A percentile compares a stretch with the other conserved stretches of the same genome.
Conservation (phyloP, 2,888 invertebrate species). For the Himalopsyche anomala region DNA sequence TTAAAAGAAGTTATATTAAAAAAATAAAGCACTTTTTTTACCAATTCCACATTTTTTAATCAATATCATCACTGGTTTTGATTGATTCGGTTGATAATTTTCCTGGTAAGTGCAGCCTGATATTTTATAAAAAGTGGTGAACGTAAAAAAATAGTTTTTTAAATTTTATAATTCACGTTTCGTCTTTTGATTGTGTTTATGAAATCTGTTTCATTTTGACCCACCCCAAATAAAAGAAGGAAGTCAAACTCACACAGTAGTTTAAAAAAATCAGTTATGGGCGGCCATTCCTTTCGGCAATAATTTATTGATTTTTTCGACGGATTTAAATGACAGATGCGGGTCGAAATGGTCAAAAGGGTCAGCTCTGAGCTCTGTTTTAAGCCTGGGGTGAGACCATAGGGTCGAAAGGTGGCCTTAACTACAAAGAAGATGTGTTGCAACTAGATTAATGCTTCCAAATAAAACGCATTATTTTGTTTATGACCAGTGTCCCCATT, state of each 20-base stretch:
- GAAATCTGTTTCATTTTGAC: not conserved
- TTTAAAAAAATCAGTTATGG: constrained; percentile 32
- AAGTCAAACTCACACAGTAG: constrained; percentile 24
- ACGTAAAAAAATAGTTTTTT: too few relatives aligned
- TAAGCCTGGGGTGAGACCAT: constrained; percentile 60
- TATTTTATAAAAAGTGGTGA: too few relatives aligned
- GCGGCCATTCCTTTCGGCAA: constrained; percentile 21
- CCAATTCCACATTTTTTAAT: too few relatives aligned
- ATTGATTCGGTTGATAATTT: too few relatives aligned
- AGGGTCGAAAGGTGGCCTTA: constrained; percentile 49
- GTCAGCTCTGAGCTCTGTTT: constrained; percentile 64
- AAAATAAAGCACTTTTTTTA: too few relatives aligned
- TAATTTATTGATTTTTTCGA: constrained; percentile 64
- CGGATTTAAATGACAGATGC: constrained; percentile 66
- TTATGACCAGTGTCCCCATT: constrained; percentile 12
- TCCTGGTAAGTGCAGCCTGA: too few relatives aligned
- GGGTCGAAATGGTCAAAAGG: constrained; percentile 65
- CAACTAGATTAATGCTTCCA: constrained; percentile 65
- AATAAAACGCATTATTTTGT: constrained; percentile 65
- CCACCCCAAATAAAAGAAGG: not conserved
- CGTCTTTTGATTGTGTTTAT: not conserved
- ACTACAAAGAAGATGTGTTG: constrained; percentile 60
- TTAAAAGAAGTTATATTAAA: too few relatives aligned
- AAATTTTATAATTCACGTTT: too few relatives aligned
- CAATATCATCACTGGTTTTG: too few relatives aligned